Percentiles rank a stretch among this genome's conserved stretches.
Evolutionary conservation across 2,113 vertebrate genomes (phyloP).

Genomic region (Phaethon lepturus): DNA sequence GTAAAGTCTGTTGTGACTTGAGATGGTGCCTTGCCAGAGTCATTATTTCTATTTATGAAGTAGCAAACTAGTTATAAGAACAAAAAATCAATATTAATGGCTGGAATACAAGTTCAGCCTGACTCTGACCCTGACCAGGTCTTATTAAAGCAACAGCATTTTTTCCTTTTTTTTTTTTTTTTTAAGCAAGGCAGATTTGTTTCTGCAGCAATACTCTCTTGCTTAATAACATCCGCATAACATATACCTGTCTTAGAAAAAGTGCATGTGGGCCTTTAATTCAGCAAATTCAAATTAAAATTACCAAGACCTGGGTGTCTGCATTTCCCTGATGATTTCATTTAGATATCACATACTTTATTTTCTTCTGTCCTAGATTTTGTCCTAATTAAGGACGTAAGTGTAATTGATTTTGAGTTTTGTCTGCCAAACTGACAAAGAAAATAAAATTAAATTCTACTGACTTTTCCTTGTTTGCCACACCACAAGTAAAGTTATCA

Average conservation of each 20-base stretch:
- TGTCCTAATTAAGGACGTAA: neutral
- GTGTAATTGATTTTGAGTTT: neutral
- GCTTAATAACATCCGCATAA: neutral
- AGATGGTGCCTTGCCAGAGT: neutral
- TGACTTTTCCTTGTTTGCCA: neutral
- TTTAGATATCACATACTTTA: neutral
- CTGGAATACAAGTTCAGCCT: neutral
- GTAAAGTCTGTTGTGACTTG: neutral
- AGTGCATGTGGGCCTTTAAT: neutral
- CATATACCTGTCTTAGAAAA: neutral
- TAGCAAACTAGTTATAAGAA: neutral
- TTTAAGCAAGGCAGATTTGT: neutral
- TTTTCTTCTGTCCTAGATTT: neutral
- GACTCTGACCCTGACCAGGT: neutral
- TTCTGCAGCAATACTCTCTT: neutral
- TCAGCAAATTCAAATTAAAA: neutral
- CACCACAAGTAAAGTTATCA: neutral
- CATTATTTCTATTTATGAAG: conserved; percentile 12
- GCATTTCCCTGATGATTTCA: neutral
- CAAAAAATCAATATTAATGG: conserved; percentile 8
- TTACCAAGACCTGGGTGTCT: neutral
- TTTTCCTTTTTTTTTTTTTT: neutral
- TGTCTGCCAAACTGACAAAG: neutral
- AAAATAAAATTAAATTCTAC: neutral
- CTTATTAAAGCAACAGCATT: neutral